A percentile compares a stretch with the other conserved stretches of the same genome.
Evolutionary conservation across 2,888 invertebrate species (phyloP).

Genomic region (Oligia strigilis): DNA sequence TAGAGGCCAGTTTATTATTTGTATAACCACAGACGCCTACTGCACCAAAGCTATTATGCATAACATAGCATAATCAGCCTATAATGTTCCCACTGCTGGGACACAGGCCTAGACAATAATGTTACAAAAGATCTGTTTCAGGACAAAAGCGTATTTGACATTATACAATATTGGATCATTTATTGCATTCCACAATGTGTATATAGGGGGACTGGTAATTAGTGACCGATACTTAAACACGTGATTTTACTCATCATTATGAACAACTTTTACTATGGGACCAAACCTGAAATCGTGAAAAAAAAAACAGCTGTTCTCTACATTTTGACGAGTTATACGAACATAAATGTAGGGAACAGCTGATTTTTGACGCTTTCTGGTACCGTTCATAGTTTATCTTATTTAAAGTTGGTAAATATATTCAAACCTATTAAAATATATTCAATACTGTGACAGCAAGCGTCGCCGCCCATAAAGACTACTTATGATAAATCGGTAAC

Average conservation of each 20-base stretch:
- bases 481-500: conserved; percentile 27
- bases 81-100: too few species aligned
- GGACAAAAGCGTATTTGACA: background rate
- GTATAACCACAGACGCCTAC: background rate
- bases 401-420: background rate
- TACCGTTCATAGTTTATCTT: background rate
- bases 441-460: background rate
- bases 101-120: background rate
- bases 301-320: too few species aligned
- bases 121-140: background rate
- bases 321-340: too few species aligned
- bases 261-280: too few species aligned
- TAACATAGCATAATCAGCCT: too few species aligned
- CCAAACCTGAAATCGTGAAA: too few species aligned
- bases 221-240: too few species aligned
- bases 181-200: background rate
- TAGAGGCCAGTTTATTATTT: background rate
- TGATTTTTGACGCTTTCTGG: too few species aligned
- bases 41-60: background rate
- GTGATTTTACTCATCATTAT: too few species aligned
- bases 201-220: too few species aligned
- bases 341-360: too few species aligned
- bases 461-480: background rate
- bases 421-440: background rate
- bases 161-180: background rate